Evolutionary conservation across 1,140 invertebrate genomes (phyloP), one percentile per base, ranked within the genome.

Genomic region (Telenomus remus): DNA sequence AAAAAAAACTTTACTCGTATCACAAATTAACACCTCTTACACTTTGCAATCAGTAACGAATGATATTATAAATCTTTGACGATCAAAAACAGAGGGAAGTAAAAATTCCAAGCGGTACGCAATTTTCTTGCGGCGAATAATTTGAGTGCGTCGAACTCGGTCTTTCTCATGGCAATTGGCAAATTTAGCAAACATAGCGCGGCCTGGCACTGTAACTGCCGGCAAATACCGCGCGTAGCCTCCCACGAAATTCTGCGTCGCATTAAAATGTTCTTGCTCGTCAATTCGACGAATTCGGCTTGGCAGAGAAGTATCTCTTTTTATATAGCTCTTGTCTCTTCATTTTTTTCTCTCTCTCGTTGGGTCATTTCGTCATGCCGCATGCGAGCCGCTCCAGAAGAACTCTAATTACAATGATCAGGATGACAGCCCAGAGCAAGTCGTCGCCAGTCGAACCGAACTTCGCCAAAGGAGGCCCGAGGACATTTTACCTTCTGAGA

Each of bases 271-370:
- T 16, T 46, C 7, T 57, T 71, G 76, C 65, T 63, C 71, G 76
- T 79, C 80, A 76, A 79, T 82, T 84, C 82, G 81, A 82, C 80
- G 82, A 84, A 84, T 79, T 71, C 51, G 44, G 49, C 19, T 35
- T 35, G 59, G 37, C 74, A 33, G 19, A 49, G 54, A n/a, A n/a
- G n/a, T n/a, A n/a, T n/a, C n/a, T n/a, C n/a, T n/a, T n/a, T n/a
- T n/a, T n/a, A n/a, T n/a, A n/a, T n/a, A n/a, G n/a, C n/a, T n/a
- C n/a, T n/a, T n/a, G 39, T 27, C 49, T 72, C 56, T 19, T 66
- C 35, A 57, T 66, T 66, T 66, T 66, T 15, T 50, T 56, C 11
- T 55, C 68, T 76, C 65, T 61, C 19, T 57, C 7, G 43, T 59
- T 47, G 55, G 66, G 59, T 69, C 50, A 64, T 70, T 73, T 69